Conservation (phyloP, 2,888 invertebrate species). For the Lottia scabra region DNA sequence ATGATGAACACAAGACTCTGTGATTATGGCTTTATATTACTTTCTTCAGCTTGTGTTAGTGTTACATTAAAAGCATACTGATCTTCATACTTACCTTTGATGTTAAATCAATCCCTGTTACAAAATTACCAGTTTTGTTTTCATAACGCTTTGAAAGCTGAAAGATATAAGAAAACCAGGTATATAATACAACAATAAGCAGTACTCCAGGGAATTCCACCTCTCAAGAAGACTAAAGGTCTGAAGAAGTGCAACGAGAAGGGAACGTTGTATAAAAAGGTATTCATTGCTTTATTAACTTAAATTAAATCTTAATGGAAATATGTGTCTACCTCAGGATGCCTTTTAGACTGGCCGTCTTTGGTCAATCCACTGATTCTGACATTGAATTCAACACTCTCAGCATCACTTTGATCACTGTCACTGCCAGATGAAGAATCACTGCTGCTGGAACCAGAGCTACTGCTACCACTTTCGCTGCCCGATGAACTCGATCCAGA, state of each 20-base stretch:
- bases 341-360: not conserved
- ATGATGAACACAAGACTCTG: too few relatives aligned
- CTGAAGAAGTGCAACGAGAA: too few relatives aligned
- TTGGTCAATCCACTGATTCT: not conserved
- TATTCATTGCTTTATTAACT: too few relatives aligned
- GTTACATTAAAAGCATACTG: too few relatives aligned
- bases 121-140: conserved; percentile 57
- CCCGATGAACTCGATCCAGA: not conserved
- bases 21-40: too few relatives aligned
- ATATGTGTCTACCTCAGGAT: too few relatives aligned
- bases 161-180: conserved; percentile 22
- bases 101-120: conserved; percentile 58
- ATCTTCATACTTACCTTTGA: conserved; percentile 42
- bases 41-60: too few relatives aligned
- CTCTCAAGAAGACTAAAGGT: too few relatives aligned
- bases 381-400: not conserved
- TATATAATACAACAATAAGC: too few relatives aligned
- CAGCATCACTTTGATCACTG: not conserved
- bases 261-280: too few relatives aligned
- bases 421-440: not conserved
- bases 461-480: not conserved
- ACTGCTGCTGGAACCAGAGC: not conserved
- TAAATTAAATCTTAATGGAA: too few relatives aligned
- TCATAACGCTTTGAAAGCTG: conserved; percentile 49
- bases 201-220: too few relatives aligned